Evolutionary conservation across 2,113 vertebrate species (phyloP).

Genomic region (Capreolus pygargus): DNA sequence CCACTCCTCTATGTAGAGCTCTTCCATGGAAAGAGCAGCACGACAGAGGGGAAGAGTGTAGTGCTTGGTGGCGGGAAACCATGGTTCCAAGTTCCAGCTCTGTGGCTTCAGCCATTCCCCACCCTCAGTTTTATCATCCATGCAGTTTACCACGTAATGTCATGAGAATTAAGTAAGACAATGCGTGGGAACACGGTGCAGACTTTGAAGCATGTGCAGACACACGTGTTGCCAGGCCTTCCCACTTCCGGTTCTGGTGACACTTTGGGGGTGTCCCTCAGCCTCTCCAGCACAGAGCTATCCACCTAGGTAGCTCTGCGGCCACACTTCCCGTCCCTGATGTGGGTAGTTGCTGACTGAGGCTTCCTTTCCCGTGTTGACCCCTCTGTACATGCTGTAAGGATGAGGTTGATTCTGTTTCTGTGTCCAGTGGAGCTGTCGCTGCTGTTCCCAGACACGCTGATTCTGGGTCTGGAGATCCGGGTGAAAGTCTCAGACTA

Average conservation of each 20-base stretch:
- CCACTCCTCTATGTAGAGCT: not conserved
- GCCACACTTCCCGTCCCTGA: not conserved
- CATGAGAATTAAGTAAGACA: not conserved
- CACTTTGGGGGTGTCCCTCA: not conserved
- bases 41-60: not conserved
- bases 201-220: not conserved
- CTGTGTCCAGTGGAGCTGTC: conserved; percentile 88
- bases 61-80: not conserved
- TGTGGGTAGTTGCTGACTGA: not conserved
- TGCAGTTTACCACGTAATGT: not conserved
- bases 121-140: not conserved
- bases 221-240: not conserved
- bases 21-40: not conserved
- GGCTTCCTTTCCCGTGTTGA: conserved; percentile 2
- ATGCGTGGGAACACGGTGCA: not conserved
- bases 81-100: not conserved
- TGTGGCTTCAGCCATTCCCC: not conserved
- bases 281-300: not conserved
- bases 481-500: conserved; percentile 95
- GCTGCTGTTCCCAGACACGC: conserved; percentile 87
- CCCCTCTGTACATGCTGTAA: not conserved
- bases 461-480: conserved; percentile 93
- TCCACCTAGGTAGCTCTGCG: not conserved
- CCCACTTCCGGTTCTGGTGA: not conserved
- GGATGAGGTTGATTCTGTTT: not conserved